Conservation (phyloP, 2,888 invertebrate genomes). For the Tineola bisselliella region DNA sequence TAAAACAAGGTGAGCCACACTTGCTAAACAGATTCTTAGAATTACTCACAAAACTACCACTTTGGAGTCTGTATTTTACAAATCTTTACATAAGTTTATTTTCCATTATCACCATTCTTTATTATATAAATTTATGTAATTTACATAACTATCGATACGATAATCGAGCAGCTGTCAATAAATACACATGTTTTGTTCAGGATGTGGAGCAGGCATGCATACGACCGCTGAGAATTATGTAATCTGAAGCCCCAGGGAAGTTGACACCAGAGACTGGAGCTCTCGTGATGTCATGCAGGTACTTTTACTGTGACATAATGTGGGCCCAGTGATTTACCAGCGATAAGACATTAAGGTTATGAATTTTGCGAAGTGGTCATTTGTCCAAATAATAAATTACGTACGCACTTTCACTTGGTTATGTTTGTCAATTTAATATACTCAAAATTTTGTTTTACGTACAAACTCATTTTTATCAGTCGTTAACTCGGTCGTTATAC, state of each 20-base stretch:
- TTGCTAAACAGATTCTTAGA: conserved; percentile 17
- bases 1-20: conserved; percentile 42
- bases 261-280: conserved; percentile 5
- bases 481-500: too few species aligned
- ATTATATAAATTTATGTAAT: background rate
- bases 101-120: background rate
- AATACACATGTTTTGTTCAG: background rate
- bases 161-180: background rate
- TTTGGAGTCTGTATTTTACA: background rate
- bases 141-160: conserved; percentile 7
- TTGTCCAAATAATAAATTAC: background rate
- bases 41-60: background rate
- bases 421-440: too few species aligned
- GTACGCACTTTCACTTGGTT: background rate
- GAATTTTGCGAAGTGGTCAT: background rate
- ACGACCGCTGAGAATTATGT: conserved; percentile 1
- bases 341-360: conserved; percentile 1
- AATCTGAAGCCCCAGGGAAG: conserved; percentile 3
- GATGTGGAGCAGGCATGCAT: conserved; percentile 10
- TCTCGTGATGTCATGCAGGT: background rate
- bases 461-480: background rate
- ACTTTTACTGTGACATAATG: conserved; percentile 2
- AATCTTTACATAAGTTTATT: background rate
- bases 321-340: background rate
- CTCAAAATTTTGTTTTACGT: background rate